A percentile compares a stretch with the other conserved stretches of the same genome.
These are phyloP conservation scores for Nysson spinosus DNA, from an alignment of 2,888 invertebrate genomes.

Conservation along the genomic window DNA sequence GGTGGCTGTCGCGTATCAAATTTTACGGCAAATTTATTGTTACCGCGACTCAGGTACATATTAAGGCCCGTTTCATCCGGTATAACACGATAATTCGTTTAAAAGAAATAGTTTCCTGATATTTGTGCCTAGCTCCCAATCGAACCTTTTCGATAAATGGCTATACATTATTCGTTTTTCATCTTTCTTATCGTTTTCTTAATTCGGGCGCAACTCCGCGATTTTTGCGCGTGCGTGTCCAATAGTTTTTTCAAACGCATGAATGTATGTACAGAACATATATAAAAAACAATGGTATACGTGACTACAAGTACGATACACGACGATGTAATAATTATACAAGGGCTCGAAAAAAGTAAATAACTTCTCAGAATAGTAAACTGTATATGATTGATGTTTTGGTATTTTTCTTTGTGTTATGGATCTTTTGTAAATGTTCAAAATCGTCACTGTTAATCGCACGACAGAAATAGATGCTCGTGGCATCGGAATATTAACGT, in stretches of 20 bases:
- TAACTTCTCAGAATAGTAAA: conserved; percentile 61
- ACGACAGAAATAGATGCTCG: conserved; percentile 64
- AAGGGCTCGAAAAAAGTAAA: conserved; percentile 62
- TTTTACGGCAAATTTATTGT: conserved; percentile 55
- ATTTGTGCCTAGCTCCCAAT: conserved; percentile 39
- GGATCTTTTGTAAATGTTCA: conserved; percentile 54
- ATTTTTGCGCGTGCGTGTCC: conserved; percentile 57
- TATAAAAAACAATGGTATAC: conserved; percentile 61
- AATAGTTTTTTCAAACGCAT: conserved; percentile 53
- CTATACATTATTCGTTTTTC: conserved; percentile 33
- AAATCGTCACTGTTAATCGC: conserved; percentile 59
- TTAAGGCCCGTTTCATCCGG: conserved; percentile 72
- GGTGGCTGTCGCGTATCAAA: conserved; percentile 61
- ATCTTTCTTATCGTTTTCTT: conserved; percentile 8
- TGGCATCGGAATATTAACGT: conserved; percentile 58
- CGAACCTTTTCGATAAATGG: conserved; percentile 28
- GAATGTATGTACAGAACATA: conserved; percentile 63
- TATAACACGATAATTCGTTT: conserved; percentile 56
- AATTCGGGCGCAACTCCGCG: conserved; percentile 49
- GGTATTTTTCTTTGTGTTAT: conserved; percentile 52
- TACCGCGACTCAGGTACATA: conserved; percentile 74
- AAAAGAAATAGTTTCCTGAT: conserved; percentile 42
- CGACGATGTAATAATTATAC: conserved; percentile 61
- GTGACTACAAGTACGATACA: conserved; percentile 62
- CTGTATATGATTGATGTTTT: conserved; percentile 57